Base-by-base conservation (phyloP, 2,888 invertebrate species). In the Danaus chrysippus region DNA sequence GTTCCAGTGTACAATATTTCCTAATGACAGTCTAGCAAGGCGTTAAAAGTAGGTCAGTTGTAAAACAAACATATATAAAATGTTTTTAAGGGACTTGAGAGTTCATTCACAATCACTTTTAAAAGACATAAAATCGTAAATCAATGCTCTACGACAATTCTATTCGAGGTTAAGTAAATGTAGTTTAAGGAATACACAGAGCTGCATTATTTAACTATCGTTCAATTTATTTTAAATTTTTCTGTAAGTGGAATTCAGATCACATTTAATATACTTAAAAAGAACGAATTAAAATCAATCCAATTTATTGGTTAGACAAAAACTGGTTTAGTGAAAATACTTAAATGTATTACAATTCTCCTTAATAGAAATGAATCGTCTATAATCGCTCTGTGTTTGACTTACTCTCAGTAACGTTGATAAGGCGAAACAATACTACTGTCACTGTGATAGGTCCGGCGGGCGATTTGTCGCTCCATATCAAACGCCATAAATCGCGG, bases 391-490 rank as follows among this genome's bases (percentile, higher is more conserved):
- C 54, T 63, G 15, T 42, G 11, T 42, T 15, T 44, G 59, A 44
- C 15, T 17, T 64, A 60, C 59, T 65, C 69, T 70, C 19, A 46
- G 42, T 42, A 49, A 42, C 57, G 58, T 63, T 67, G 72, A 74
- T 74, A 75, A 73, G 70, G 64, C 59, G 66, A 70, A 71, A 74
- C 75, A 76, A 76, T 76, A 73, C 75, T 68, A 68, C 66, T 69
- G 71, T 70, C 71, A 70, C 42, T 61, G 63, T 66, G 69, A 71
- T 74, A 70, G 66, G 68, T 65, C 68, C 65, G 58, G 57, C 44
- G 70, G 70, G 67, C 77, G 73, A 83, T 84, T 84, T 81, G 83
- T 85, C 77, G 74, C 66, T 59, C 68, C 74, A 77, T 84, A 84
- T 83, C 84, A 74, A 72, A 70, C 66, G 70, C 76, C 67, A 80